phyloP scores from a whole-genome alignment of 1,140 invertebrate genomes.

The Sogatella furcifera region DNA sequence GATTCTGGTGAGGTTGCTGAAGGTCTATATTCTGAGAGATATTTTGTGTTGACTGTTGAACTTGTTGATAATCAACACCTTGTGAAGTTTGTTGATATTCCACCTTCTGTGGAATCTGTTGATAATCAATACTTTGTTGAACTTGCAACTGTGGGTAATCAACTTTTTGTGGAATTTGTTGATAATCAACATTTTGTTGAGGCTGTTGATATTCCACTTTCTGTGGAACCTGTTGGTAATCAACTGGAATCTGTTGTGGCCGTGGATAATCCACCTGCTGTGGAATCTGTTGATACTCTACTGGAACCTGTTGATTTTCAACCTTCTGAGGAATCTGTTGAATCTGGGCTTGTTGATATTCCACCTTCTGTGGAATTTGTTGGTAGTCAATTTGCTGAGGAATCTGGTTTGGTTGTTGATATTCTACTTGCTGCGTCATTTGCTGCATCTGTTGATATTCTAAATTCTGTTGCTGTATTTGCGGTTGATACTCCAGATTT shows the following conservation, averaged over 20 bases:
- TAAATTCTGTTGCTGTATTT: constrained; percentile 3
- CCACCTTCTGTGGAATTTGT: not conserved
- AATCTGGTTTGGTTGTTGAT: constrained; percentile 12
- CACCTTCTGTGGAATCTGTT: too few species aligned
- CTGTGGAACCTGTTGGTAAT: constrained; percentile 18
- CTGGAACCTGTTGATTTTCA: too few species aligned
- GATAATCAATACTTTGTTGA: too few species aligned
- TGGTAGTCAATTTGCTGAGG: constrained; percentile 5
- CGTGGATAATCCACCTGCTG: too few species aligned
- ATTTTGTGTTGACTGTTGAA: constrained; percentile 8
- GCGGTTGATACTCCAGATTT: too few species aligned
- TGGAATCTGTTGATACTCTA: constrained; percentile 14
- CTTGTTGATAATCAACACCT: constrained; percentile 3
- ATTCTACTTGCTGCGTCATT: constrained; percentile 13
- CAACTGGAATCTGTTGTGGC: constrained; percentile 13
- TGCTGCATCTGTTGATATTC: constrained; percentile 19
- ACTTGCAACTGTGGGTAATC: too few species aligned
- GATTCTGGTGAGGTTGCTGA: not conserved
- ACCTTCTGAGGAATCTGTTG: constrained; percentile 7
- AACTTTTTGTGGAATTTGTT: too few species aligned
- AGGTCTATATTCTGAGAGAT: constrained; percentile 14
- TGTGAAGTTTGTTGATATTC: too few species aligned
- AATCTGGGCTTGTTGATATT: constrained; percentile 6
- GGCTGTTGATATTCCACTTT: too few species aligned
- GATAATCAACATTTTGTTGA: too few species aligned